Base-by-base conservation (phyloP, 2,888 invertebrate species). In the Unio pictorum region DNA sequence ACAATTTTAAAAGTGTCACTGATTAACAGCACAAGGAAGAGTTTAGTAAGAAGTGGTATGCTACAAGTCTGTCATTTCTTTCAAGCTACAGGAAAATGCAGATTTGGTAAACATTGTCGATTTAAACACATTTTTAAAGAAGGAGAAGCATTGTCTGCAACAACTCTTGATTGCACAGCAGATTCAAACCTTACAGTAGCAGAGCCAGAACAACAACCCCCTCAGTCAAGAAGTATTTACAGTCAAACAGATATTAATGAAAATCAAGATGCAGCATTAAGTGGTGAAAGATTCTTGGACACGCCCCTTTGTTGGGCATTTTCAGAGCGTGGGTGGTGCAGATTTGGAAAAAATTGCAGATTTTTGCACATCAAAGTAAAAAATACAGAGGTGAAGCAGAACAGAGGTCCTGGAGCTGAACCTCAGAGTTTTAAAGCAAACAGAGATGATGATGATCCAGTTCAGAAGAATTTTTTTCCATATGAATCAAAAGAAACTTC, bases 61-160 rank as follows among this genome's bases (percentile, higher is more conserved):
- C 15, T 45, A 45, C 55, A 64, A 66, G 57, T 69, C 73, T 83
- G 83, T 75, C 72, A 78, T 59, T 81, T 71, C 74, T 83, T 71
- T 70, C 79, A 74, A 67, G 72, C 72, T 63, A 76, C 75, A 75
- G 75, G 75, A 72, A 78, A 76, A 76, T 83, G 83, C 71, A 76
- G 70, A 62, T 83, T 80, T 81, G 81, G 80, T 71, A 76, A 68
- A 68, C 79, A 77, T 74, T 83, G 83, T 78, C 77, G 68, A 68
- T 82, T 80, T 76, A 68, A 70, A 20, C 81, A 81, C 72, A 59
- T 60, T 34, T 45, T 45, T 67, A 63, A 61, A 60, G 55, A 67
- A n/a, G 23, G 17, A 54, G 45, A 45, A 15, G 15, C 15, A 45
- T 15, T 45, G 45, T 45, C 45, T 45, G 45, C 8, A 45, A 15